Conservation (phyloP, 2,888 invertebrate genomes). For the Cephonodes hylas region DNA sequence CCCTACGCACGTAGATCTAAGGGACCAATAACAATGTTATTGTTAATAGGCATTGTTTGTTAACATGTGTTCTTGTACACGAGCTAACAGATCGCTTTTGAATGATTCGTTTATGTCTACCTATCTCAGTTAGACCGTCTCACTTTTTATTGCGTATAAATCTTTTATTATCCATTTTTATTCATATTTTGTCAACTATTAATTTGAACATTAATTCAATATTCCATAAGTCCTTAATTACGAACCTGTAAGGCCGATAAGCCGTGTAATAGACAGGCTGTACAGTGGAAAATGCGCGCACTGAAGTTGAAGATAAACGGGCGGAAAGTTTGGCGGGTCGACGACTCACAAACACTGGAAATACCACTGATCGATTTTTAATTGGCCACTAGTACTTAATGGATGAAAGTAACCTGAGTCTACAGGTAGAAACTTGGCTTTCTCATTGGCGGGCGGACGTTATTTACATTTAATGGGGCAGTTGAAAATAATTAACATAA, state of each 20-base stretch:
- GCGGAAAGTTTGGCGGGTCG: conserved; percentile 36
- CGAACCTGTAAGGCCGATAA: not conserved
- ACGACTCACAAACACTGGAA: conserved; percentile 24
- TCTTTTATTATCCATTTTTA: too few species aligned
- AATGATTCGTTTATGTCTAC: too few species aligned
- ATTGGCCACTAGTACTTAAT: conserved; percentile 14
- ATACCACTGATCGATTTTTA: conserved; percentile 26
- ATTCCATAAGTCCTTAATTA: not conserved
- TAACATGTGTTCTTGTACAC: too few species aligned
- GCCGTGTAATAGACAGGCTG: conserved; percentile 10
- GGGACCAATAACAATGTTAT: not conserved
- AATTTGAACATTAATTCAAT: not conserved
- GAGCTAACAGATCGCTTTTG: too few species aligned
- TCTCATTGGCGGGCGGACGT: too few species aligned
- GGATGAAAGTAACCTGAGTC: too few species aligned
- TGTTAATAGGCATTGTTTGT: too few species aligned
- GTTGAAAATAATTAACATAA: not conserved
- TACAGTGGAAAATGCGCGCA: conserved; percentile 28
- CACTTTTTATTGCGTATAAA: too few species aligned
- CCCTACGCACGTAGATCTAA: not conserved
- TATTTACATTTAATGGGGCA: too few species aligned
- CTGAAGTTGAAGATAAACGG: conserved; percentile 39
- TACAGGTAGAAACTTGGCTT: too few species aligned
- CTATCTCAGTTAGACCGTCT: too few species aligned
- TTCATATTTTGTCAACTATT: not conserved